phyloP scores from a whole-genome alignment of 2,113 vertebrate species.

The Albula glossodonta region DNA sequence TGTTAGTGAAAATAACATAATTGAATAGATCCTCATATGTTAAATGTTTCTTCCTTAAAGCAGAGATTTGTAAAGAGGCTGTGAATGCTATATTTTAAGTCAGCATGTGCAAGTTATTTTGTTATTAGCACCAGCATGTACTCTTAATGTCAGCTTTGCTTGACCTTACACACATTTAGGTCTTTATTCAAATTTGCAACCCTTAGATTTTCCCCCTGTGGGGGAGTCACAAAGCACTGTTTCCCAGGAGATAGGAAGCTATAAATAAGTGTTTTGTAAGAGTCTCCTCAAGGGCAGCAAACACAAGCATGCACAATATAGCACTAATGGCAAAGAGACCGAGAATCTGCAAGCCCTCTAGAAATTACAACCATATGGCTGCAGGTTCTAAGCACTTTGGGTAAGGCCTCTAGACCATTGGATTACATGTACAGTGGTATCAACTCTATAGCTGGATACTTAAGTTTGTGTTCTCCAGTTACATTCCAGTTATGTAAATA shows the following conservation, averaged over 20 bases:
- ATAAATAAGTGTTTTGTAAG: not conserved
- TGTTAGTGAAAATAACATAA: no score
- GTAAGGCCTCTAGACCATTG: no score
- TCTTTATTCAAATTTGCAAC: not conserved
- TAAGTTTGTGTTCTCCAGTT: no score
- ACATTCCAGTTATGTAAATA: not conserved
- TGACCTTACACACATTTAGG: not conserved
- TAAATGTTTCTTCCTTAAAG: no score
- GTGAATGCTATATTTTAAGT: not conserved
- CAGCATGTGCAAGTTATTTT: not conserved
- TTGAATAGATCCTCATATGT: no score
- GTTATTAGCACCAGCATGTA: not conserved
- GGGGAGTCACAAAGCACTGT: not conserved
- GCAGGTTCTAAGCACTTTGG: not conserved
- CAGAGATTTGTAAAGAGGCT: not conserved
- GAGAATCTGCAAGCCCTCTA: not conserved
- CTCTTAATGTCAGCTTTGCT: not conserved
- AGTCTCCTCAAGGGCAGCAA: not conserved
- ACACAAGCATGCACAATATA: not conserved
- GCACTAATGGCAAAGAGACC: not conserved
- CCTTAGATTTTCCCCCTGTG: not conserved
- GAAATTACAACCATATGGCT: not conserved
- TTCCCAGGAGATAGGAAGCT: conserved; percentile 10
- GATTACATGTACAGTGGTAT: not conserved
- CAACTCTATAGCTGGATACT: not conserved